phyloP scores from a whole-genome alignment of 2,797 vertebrate genomes.

The Phoxinus dragarum region DNA sequence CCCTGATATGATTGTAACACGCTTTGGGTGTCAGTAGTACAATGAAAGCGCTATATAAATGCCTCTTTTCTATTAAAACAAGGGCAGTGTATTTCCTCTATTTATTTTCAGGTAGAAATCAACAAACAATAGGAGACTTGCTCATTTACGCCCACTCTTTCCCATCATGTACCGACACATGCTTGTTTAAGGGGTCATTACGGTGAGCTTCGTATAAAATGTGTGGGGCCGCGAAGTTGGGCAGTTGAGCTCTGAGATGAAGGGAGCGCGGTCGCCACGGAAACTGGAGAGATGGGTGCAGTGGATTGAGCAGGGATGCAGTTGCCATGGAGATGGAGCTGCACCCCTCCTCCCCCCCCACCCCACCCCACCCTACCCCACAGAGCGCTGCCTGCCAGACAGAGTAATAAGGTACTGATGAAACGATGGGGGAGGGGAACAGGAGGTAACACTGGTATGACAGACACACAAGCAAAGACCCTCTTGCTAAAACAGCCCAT shows the following conservation, averaged over 20 bases:
- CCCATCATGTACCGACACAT: constrained; percentile 14
- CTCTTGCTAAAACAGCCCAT: not conserved
- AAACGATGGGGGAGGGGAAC: constrained; percentile 52
- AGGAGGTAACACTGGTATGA: constrained; percentile 35
- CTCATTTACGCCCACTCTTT: constrained; percentile 8
- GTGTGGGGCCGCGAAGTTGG: constrained; percentile 28
- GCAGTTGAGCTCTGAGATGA: constrained; percentile 40
- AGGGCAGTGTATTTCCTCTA: not conserved
- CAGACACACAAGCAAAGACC: constrained; percentile 31
- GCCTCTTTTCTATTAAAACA: not conserved
- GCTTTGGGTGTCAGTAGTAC: no score
- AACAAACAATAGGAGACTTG: constrained; percentile 1
- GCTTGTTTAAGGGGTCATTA: constrained; percentile 42
- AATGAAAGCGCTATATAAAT: no score
- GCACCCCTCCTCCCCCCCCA: constrained; percentile 12
- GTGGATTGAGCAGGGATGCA: constrained; percentile 60
- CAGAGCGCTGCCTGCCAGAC: constrained; percentile 57
- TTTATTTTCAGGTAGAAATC: constrained; percentile 13
- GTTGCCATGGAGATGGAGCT: constrained; percentile 62
- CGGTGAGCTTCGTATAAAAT: constrained; percentile 42
- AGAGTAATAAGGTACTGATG: constrained; percentile 60
- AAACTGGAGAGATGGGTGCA: constrained; percentile 61
- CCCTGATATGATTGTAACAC: no score
- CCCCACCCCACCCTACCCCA: not conserved
- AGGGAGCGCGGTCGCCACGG: constrained; percentile 59